These are phyloP conservation scores for Brachyalestes nurse DNA, from an alignment of 2,797 vertebrate genomes.

Conservation along the genomic window DNA sequence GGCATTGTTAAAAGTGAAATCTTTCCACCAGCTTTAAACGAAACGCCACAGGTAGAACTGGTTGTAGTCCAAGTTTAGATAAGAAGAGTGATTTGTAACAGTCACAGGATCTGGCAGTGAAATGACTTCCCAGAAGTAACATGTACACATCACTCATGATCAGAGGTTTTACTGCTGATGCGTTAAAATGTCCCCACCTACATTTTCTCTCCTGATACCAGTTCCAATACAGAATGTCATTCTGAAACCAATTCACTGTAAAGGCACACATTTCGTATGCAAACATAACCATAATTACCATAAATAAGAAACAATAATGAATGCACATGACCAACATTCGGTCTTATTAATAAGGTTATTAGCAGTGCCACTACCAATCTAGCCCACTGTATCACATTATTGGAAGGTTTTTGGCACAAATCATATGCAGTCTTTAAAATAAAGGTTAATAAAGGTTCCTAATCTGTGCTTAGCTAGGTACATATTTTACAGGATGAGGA, in stretches of 20 bases:
- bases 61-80: background rate
- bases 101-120: background rate
- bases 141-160: background rate
- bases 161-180: background rate
- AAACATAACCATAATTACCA: too few relatives aligned
- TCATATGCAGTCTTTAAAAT: background rate
- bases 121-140: conserved; percentile 18
- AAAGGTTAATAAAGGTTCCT: too few relatives aligned
- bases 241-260: background rate
- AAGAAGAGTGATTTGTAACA: background rate
- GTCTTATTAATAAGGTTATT: background rate
- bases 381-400: too few relatives aligned
- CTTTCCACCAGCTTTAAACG: conserved; percentile 32
- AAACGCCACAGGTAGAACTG: conserved; percentile 6
- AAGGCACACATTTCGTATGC: too few relatives aligned
- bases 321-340: too few relatives aligned
- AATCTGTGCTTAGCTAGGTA: too few relatives aligned
- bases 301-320: too few relatives aligned
- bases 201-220: background rate
- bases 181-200: background rate
- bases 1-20: conserved; percentile 46
- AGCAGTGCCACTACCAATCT: background rate
- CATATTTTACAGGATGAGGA: too few relatives aligned
- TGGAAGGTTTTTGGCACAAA: background rate
- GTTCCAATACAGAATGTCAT: background rate